Evolutionary conservation across 2,888 invertebrate genomes (phyloP), one percentile per base, ranked within the genome.

Genomic region (Nineta flava): DNA sequence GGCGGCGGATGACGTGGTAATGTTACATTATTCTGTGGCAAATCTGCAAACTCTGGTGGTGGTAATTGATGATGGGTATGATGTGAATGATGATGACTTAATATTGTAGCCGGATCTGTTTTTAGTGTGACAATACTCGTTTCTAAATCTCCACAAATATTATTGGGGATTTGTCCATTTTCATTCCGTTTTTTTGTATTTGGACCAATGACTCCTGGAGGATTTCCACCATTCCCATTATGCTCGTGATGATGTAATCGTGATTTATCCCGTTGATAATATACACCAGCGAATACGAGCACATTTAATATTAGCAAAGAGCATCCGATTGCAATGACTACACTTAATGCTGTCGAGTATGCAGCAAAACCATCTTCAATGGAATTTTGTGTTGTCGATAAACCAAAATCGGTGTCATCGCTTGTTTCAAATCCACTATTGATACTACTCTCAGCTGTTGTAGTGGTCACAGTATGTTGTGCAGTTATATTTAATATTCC

Each of bases 321-420:
- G 62, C 93, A 92, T 38, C 95, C 95, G 55, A 95, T 92, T 46
- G 93, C 94, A 57, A 95, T 91, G 15, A 92, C 93, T 0, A 92
- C 90, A 65, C 90, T 90, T 12, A 93, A 69, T 2, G 92, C 92
- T 3, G 92, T 91, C 0, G 88, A 88, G 60, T 92, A 92, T 1
- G 88, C 87, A 1, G 90, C 87, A 59, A 90, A 91, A 1, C 88
- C 88, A 55, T 87, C 87, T 62, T 87, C 88, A 6, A 67, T 60
- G n/a, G 73, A 69, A 45, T 74, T 71, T 13, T 72, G 67, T 16
- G 77, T 76, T 1, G 74, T 71, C 56, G 31, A 54, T 2, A 48
- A 15, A 45, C 59, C 46, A 63, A 21, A 44, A 44, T 44, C 44
- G 21, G 26, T 26, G 7, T 13, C 26, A 21, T 44, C 44, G 19